Base-by-base conservation (phyloP, 2,113 vertebrate genomes). In the Sorex araneus region DNA sequence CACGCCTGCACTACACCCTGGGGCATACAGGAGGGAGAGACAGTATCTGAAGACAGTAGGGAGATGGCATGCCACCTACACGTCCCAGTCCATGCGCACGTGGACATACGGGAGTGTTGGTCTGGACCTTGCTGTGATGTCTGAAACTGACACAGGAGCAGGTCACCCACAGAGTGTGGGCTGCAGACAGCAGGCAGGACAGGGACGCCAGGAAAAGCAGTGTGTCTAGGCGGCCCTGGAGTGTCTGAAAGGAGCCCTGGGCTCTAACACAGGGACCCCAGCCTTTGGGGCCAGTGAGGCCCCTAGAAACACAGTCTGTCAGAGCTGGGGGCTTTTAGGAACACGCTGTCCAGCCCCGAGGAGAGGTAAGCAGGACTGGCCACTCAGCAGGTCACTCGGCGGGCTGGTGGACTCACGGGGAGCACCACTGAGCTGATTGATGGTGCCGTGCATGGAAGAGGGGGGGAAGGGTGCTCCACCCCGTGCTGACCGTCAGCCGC, bases 281-380 rank as follows among this genome's bases (percentile, higher is more conserved):
- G 13, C 18, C 95, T 95, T 84, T 64, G 15, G 82, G 40, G 71
- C 84, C 90, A 94, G 81, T 30, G 87, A 94, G 90, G 74, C 54
- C 69, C 67, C 81, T 18, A 45, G 32, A 71, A 73, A 32, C 66
- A 79, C 43, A 50, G 47, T 36, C 34, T 32, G 40, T 47, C 80
- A 69, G 69, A 90, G 45, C 47, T 45, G 13, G 32, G 10, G 28
- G 57, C 67, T 76, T 43, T 76, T 43, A 5, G 47, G 34, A 70
- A 71, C 70, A 63, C 54, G 9, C 2, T 76, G 32, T 47, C 86
- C 50, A 73, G 66, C 18, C 47, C 43, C 25, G 6, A 67, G 60
- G 73, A 66, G 12, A 36, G 19, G 13, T 28, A n/a, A 63, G 23
- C n/a, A 71, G 36, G 34, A 36, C 45, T 67, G 43, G 45, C 36